A percentile compares a stretch with the other conserved stretches of the same genome.
Conservation (phyloP, 2,888 invertebrate species). For the Heliconius hortense region DNA sequence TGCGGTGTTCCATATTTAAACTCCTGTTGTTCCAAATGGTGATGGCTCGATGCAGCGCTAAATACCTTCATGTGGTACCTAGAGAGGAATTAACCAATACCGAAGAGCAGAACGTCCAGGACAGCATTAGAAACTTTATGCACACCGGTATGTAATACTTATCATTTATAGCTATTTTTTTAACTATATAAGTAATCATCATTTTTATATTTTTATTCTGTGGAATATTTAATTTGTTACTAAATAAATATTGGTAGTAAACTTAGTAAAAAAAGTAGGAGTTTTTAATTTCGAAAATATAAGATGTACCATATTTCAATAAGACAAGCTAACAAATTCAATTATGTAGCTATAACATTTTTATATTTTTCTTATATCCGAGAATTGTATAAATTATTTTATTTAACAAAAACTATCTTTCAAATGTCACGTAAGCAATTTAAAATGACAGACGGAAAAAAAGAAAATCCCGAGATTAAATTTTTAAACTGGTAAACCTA, state of each 20-base stretch:
- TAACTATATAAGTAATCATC: not conserved
- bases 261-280: not conserved
- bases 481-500: slow-evolving; percentile 45
- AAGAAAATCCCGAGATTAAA: slow-evolving; percentile 42
- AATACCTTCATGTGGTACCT: slow-evolving; percentile 62
- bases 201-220: not conserved
- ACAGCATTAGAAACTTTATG: slow-evolving; percentile 69
- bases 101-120: slow-evolving; percentile 58
- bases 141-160: slow-evolving; percentile 70
- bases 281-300: not conserved
- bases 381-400: not conserved
- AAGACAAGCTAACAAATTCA: not conserved
- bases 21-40: slow-evolving; percentile 72
- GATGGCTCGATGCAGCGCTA: slow-evolving; percentile 71
- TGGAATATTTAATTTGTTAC: not conserved
- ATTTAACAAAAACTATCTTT: not conserved
- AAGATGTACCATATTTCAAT: not conserved
- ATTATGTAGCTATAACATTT: not conserved
- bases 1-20: slow-evolving; percentile 72
- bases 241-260: not conserved
- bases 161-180: not conserved
- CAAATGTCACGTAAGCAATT: slow-evolving; percentile 50
- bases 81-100: slow-evolving; percentile 49
- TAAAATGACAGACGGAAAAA: slow-evolving; percentile 58
- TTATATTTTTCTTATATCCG: not conserved